phyloP scores from a whole-genome alignment of 2,113 vertebrate species.

The Cepphus grylle region DNA sequence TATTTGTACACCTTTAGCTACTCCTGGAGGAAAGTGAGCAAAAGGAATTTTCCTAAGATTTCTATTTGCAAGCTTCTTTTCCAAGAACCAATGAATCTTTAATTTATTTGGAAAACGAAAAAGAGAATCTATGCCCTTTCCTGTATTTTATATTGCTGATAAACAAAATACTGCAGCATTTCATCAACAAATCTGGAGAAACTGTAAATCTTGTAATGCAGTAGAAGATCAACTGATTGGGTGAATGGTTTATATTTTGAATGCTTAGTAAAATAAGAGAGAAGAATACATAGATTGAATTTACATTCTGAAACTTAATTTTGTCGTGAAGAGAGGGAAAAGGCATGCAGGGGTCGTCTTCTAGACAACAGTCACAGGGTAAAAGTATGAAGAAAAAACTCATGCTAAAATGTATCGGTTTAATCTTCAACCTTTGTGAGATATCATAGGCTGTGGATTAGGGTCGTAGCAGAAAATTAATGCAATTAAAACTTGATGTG shows the following conservation, averaged over 20 bases:
- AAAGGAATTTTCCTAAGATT: not conserved
- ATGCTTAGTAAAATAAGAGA: not conserved
- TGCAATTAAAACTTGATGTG: not conserved
- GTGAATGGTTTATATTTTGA: not conserved
- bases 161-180: not conserved
- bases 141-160: not conserved
- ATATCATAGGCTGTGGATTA: not conserved
- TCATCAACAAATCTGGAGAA: not conserved
- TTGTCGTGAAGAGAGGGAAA: not conserved
- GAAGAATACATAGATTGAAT: not conserved
- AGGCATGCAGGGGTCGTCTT: not conserved
- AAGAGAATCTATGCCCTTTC: not conserved
- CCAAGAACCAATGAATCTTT: not conserved
- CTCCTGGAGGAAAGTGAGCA: not conserved
- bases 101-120: not conserved
- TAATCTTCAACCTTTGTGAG: not conserved
- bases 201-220: not conserved
- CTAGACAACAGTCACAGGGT: not conserved
- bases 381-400: not conserved
- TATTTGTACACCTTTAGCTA: constrained; percentile 12
- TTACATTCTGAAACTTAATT: not conserved
- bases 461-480: not conserved
- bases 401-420: not conserved
- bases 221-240: not conserved
- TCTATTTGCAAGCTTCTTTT: not conserved